Evolutionary conservation across 2,888 invertebrate species (phyloP), one percentile per base, ranked within the genome.

Genomic region (Alentia gelatinosa): DNA sequence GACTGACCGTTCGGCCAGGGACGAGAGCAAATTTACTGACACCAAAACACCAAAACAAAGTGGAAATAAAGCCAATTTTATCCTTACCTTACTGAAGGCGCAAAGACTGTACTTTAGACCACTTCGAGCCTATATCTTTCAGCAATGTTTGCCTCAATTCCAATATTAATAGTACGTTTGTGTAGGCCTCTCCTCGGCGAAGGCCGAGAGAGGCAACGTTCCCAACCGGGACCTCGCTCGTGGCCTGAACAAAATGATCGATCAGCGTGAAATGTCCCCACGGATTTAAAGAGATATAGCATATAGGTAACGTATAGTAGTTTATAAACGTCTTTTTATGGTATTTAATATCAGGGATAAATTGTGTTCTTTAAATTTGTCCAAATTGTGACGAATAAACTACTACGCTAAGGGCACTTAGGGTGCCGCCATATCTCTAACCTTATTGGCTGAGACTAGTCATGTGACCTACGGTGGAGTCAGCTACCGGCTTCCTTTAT

Each of bases 381-480:
- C 47, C 26, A 86, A 86, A 26, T 86, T 47, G 42, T 47, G 86
- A 86, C 86, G 86, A 47, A 86, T 86, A 86, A 86, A 86, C 86
- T 86, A 86, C 86, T 86, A 86, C 47, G 86, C 12, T 86, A 19
- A 26, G 39, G 79, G 50, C 89, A 89, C 89, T 89, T 39, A 89
- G 33, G 39, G 56, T 63, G 56, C 68, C 94, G 94, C 95, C 95
- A 95, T 95, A 94, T 92, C 93, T 93, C 39, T 89, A 90, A 50
- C 91, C 9, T 93, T 91, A 94, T 94, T 95, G 95, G 95, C 79
- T 91, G 0, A 75, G 74, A n/a, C 0, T n/a, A 15, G 89, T 90
- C 93, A 93, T 91, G 92, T 92, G 93, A 92, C 47, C 63, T 26
- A 33, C 89, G n/a, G 63, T 39, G 30, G 47, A 79, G 63, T 63